Conservation (phyloP, 1,140 invertebrate genomes). For the Matsumurasca onukii region DNA sequence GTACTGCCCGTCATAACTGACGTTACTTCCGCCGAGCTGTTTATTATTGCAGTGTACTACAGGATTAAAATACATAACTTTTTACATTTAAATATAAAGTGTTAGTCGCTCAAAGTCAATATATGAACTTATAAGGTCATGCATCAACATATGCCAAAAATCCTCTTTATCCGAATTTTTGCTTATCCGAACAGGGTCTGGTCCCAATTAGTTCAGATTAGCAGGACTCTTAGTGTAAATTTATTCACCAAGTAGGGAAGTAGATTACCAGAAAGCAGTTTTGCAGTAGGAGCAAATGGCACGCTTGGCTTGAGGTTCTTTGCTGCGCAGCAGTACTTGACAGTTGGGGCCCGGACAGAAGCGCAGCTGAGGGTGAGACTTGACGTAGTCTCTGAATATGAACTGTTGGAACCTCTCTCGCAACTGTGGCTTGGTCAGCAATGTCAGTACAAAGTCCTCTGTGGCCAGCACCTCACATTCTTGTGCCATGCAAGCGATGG, state of each 20-base stretch:
- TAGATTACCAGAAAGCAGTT: slow-evolving; percentile 72
- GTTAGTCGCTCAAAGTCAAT: too few relatives aligned
- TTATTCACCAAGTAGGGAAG: neutral
- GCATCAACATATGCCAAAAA: too few relatives aligned
- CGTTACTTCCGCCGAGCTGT: too few relatives aligned
- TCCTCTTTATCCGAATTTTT: too few relatives aligned
- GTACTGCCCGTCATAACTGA: too few relatives aligned
- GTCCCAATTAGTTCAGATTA: too few relatives aligned
- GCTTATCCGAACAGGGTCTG: too few relatives aligned
- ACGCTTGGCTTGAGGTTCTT: slow-evolving; percentile 76
- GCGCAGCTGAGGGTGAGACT: slow-evolving; percentile 83
- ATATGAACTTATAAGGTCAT: too few relatives aligned
- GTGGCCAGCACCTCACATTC: slow-evolving; percentile 90
- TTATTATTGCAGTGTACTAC: too few relatives aligned
- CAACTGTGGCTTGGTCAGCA: slow-evolving; percentile 76
- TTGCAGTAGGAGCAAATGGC: slow-evolving; percentile 77
- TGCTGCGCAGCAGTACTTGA: slow-evolving; percentile 77
- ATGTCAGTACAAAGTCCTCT: slow-evolving; percentile 91
- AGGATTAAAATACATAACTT: too few relatives aligned
- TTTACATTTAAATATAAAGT: too few relatives aligned
- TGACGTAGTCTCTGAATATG: slow-evolving; percentile 95
- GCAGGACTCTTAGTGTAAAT: too few relatives aligned
- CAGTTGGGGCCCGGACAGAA: slow-evolving; percentile 98
- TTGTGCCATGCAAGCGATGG: slow-evolving; percentile 95
- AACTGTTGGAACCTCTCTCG: slow-evolving; percentile 93